phyloP scores from a whole-genome alignment of 2,113 vertebrate species.

The Gnathochromis pfefferi region DNA sequence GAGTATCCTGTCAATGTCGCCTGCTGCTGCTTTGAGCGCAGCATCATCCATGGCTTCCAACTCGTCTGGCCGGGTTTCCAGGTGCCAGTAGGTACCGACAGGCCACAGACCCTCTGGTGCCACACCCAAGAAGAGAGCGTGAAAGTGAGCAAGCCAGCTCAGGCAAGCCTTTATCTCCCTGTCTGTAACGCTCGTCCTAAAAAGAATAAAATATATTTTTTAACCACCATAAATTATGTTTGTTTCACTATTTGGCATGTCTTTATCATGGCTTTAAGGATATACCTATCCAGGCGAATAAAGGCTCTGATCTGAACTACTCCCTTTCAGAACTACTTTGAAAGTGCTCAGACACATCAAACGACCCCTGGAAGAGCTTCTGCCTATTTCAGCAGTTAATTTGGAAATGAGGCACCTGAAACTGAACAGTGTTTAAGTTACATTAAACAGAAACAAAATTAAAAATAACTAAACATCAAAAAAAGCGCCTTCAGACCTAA shows the following conservation, averaged over 20 bases:
- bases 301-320: neutral
- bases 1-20: conserved; percentile 58
- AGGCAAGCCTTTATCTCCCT: conserved; percentile 64
- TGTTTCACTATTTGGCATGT: neutral
- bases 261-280: neutral
- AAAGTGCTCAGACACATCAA: neutral
- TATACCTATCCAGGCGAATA: neutral
- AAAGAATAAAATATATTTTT: neutral
- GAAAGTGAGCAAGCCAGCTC: conserved; percentile 74
- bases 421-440: neutral
- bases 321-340: neutral
- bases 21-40: conserved; percentile 60
- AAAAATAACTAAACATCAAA: neutral
- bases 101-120: conserved; percentile 66
- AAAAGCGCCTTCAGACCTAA: fast-evolving
- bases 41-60: conserved; percentile 63
- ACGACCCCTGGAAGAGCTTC: fast-evolving
- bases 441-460: neutral
- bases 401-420: neutral
- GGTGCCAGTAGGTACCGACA: conserved; percentile 74
- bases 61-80: conserved; percentile 73
- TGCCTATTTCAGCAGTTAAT: neutral
- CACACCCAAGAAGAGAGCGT: conserved; percentile 64
- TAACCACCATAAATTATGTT: neutral
- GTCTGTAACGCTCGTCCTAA: conserved; percentile 53